A percentile compares a stretch with the other conserved stretches of the same genome.
Conservation (phyloP, 2,113 vertebrate species). For the Silurus asotus region DNA sequence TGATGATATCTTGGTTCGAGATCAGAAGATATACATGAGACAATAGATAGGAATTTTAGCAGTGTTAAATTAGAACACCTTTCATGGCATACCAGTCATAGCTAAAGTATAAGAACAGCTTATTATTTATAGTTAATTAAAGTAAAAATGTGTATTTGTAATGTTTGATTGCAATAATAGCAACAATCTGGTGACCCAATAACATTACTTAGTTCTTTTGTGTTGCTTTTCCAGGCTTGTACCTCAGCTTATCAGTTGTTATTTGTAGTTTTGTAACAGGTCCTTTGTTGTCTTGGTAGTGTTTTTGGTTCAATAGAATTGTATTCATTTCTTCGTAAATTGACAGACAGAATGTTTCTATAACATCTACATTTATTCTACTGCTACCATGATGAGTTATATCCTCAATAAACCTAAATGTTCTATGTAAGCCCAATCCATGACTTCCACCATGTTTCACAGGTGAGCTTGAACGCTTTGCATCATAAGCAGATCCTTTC, state of each 20-base stretch:
- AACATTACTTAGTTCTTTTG: background rate
- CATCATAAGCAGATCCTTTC: background rate
- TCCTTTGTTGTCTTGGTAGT: background rate
- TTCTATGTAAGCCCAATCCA: background rate
- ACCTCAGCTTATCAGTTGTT: background rate
- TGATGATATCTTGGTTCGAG: too few species aligned
- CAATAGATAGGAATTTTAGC: too few species aligned
- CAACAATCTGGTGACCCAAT: too few species aligned
- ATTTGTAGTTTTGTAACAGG: background rate
- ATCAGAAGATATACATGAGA: too few species aligned
- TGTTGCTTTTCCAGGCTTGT: background rate
- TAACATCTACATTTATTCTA: background rate
- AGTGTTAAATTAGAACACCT: too few species aligned
- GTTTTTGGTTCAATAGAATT: background rate
- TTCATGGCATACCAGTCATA: too few species aligned
- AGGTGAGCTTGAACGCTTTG: background rate
- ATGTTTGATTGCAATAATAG: too few species aligned
- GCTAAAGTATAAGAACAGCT: too few species aligned
- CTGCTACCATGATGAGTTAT: background rate
- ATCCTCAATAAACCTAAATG: background rate
- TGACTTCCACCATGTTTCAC: background rate
- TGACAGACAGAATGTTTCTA: too few species aligned
- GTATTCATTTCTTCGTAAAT: too few species aligned
- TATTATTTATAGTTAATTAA: too few species aligned
- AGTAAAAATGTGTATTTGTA: too few species aligned